These are phyloP conservation scores for Chrysochloris asiatica DNA, from an alignment of 2,113 vertebrate genomes.

Conservation along the genomic window DNA sequence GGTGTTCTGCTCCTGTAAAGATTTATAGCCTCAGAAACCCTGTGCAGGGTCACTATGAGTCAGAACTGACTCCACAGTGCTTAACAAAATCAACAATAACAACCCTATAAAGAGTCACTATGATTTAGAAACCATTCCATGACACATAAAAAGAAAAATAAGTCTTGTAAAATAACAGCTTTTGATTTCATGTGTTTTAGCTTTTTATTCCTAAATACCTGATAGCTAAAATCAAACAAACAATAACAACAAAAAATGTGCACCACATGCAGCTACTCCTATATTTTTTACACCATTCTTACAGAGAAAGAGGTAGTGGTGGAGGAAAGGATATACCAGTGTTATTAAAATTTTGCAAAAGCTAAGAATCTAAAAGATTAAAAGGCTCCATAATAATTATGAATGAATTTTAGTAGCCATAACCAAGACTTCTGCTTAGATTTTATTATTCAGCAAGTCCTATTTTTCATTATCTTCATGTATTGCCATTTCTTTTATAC, in stretches of 20 bases:
- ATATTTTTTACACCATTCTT: not conserved
- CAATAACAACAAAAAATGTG: no score
- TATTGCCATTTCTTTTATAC: not conserved
- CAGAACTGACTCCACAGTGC: no score
- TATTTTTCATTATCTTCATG: not conserved
- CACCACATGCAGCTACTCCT: no score
- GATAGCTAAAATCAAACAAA: not conserved
- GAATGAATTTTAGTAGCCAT: not conserved
- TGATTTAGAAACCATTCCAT: no score
- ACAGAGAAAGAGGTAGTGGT: not conserved
- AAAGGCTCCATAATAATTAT: not conserved
- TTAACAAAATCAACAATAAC: no score
- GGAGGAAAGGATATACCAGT: not conserved
- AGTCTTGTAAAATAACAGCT: not conserved
- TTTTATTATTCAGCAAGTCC: not conserved
- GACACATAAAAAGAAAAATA: no score
- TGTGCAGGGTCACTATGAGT: no score
- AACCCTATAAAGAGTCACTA: no score
- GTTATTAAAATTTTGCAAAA: not conserved
- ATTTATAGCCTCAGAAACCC: no score
- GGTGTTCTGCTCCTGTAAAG: no score
- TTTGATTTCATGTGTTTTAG: not conserved
- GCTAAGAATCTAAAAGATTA: not conserved
- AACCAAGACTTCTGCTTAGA: not conserved
- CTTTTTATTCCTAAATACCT: not conserved